Evolutionary conservation across 2,888 invertebrate species (phyloP), one percentile per base, ranked within the genome.

Genomic region (Lepidonotus clava): DNA sequence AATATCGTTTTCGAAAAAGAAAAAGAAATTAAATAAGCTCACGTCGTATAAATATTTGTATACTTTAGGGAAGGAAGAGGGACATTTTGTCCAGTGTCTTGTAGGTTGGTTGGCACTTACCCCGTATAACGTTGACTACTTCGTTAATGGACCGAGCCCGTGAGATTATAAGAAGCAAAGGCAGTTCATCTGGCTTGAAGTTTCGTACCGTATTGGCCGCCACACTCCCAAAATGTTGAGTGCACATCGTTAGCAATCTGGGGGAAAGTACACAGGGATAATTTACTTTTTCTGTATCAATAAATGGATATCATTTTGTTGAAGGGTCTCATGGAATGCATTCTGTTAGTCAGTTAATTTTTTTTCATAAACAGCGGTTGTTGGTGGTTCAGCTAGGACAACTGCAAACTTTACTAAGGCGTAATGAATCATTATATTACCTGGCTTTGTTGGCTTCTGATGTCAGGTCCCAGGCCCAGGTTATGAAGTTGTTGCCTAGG

Each of bases 391-490:
- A n/a, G n/a, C n/a, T n/a, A n/a, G n/a, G n/a, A n/a, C n/a, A n/a
- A n/a, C n/a, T n/a, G n/a, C n/a, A n/a, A n/a, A n/a, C n/a, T n/a
- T n/a, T n/a, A n/a, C n/a, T n/a, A n/a, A n/a, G n/a, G n/a, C n/a
- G n/a, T n/a, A n/a, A n/a, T 84, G 28, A 32, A 8, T 8, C 34
- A 18, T 46, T 46, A 11, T 46, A 11, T 51, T 93, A 97, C 97
- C 96, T 96, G 92, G 96, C 96, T 93, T 97, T 96, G 94, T 99
- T 99, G 90, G 96, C 96, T 89, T 97, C 97, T 91, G 96, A 96
- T 14, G 99, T 98, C 90, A 99, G 96, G 94, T 99, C 99, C 99
- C 99, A 99, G 87, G 98, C 98, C 96, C 98, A 99, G 0, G 98
- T 96, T 76, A 99, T 95, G 94, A 98, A 99, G 95, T 98, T 98